phyloP scores from a whole-genome alignment of 2,113 vertebrate species.

The Oncorhynchus keta region DNA sequence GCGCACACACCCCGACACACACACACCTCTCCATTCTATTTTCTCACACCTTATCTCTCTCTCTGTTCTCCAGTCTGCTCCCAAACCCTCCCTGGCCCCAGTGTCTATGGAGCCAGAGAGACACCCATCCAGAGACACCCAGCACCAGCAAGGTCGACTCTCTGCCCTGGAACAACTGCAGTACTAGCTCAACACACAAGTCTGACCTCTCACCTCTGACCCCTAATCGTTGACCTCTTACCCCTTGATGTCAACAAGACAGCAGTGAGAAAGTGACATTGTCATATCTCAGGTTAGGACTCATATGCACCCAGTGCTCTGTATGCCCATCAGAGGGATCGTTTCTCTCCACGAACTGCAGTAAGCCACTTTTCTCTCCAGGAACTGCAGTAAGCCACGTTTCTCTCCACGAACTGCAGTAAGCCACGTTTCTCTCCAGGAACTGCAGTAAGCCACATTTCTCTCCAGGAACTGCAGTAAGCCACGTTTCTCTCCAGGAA shows the following conservation, averaged over 20 bases:
- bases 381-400: too few species aligned
- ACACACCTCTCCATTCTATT: not conserved
- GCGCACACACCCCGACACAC: not conserved
- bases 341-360: not conserved
- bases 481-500: too few species aligned
- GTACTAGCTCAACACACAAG: conserved; percentile 76
- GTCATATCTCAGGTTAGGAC: not conserved
- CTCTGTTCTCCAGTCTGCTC: not conserved
- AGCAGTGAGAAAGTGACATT: not conserved
- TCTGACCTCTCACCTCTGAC: conserved; percentile 56
- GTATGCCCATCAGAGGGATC: conserved; percentile 16
- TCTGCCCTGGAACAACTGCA: conserved; percentile 74
- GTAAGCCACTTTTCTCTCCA: conserved; percentile 38
- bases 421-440: too few species aligned
- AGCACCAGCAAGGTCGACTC: conserved; percentile 46
- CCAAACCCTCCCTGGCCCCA: conserved; percentile 11
- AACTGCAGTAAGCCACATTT: too few species aligned
- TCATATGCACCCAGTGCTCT: not conserved
- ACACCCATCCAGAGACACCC: conserved; percentile 31
- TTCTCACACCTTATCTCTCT: not conserved
- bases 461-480: too few species aligned
- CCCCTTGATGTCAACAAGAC: not conserved
- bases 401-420: too few species aligned
- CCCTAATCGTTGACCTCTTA: not conserved
- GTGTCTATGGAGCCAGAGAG: conserved; percentile 22